A percentile compares a stretch with the other conserved stretches of the same genome.
Conservation (phyloP, 2,888 invertebrate genomes). For the Latrodectus hesperus region DNA sequence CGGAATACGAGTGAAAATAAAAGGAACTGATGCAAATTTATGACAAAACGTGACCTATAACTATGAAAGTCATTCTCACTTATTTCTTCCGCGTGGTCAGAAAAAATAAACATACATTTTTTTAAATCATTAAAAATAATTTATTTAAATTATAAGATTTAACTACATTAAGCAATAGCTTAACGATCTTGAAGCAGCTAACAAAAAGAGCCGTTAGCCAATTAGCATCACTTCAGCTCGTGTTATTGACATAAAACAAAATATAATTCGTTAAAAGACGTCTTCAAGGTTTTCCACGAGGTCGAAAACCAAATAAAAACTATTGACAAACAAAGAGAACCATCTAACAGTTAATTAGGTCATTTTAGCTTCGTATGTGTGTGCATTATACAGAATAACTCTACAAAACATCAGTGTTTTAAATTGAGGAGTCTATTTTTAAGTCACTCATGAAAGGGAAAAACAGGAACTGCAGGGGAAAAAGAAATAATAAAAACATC, state of each 20-base stretch:
- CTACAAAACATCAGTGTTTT: slow-evolving; percentile 1
- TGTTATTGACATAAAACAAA: background rate
- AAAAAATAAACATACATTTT: no score
- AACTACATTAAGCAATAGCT: background rate
- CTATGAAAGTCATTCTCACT: no score
- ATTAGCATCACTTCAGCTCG: background rate
- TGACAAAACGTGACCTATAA: no score
- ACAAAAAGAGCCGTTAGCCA: background rate
- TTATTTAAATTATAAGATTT: background rate
- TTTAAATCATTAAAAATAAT: no score
- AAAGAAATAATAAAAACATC: background rate
- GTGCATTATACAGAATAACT: no score
- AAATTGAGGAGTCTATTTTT: slow-evolving; percentile 1
- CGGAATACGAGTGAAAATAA: no score
- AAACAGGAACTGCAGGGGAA: background rate
- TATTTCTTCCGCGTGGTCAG: no score
- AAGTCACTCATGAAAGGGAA: background rate
- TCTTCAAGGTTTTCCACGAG: background rate
- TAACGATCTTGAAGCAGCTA: background rate
- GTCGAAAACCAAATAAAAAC: background rate
- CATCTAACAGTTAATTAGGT: no score
- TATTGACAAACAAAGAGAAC: no score
- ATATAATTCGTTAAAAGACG: background rate
- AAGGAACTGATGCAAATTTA: no score
- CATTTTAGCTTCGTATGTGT: no score